Percentiles rank a stretch among this genome's conserved stretches.
These are phyloP conservation scores for Macaria notata DNA, from an alignment of 2,888 invertebrate genomes.

Conservation along the genomic window DNA sequence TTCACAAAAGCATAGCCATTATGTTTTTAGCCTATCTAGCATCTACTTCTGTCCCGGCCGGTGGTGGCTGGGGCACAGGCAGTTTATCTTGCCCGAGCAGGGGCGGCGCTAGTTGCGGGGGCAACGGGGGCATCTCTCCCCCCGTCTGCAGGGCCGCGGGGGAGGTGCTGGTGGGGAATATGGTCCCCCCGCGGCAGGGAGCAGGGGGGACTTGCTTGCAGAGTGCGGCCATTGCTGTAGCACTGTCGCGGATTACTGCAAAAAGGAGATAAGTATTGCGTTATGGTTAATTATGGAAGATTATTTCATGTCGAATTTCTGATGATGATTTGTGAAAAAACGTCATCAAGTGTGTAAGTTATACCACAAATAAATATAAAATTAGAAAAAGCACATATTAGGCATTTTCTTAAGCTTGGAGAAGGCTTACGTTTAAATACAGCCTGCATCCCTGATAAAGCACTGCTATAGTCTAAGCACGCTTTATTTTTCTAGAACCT, in stretches of 20 bases:
- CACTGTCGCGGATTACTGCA: conserved; percentile 67
- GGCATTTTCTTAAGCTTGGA: too few species aligned
- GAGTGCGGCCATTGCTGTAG: conserved; percentile 66
- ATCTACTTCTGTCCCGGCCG: neutral
- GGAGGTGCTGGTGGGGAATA: conserved; percentile 49
- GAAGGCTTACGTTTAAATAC: too few species aligned
- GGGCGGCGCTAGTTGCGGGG: conserved; percentile 2
- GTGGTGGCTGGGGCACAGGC: neutral
- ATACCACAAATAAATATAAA: too few species aligned
- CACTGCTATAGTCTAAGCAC: too few species aligned
- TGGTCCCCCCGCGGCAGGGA: conserved; percentile 38
- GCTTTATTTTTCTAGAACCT: too few species aligned
- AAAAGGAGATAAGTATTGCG: conserved; percentile 1
- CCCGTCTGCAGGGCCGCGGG: conserved; percentile 43
- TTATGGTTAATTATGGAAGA: too few species aligned
- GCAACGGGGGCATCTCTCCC: neutral
- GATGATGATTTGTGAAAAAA: too few species aligned
- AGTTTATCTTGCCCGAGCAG: neutral
- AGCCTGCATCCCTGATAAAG: too few species aligned
- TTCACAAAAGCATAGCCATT: too few species aligned
- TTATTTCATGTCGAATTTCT: too few species aligned
- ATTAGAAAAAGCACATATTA: too few species aligned
- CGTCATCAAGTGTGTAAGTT: too few species aligned
- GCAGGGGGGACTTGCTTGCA: conserved; percentile 55
- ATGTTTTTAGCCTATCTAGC: neutral